Conservation (phyloP, 2,797 vertebrate species). For the Sebastes reedi region DNA sequence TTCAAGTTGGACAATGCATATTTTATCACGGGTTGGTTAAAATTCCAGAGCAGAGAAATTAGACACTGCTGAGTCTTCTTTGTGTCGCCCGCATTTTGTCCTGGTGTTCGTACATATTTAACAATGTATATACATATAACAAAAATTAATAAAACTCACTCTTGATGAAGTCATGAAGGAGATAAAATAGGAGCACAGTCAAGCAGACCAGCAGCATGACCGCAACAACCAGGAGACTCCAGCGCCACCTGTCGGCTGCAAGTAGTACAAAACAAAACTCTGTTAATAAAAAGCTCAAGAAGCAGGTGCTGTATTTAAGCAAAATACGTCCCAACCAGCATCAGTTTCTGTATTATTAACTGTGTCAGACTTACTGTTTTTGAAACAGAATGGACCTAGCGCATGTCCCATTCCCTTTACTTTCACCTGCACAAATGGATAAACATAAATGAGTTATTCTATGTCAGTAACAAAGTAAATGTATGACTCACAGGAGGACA, state of each 20-base stretch:
- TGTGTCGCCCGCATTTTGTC: background rate
- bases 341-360: background rate
- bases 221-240: slow-evolving; percentile 81
- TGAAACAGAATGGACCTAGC: slow-evolving; percentile 80
- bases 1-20: background rate
- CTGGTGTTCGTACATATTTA: background rate
- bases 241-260: slow-evolving; percentile 82
- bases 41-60: background rate
- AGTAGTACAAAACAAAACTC: background rate
- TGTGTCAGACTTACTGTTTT: slow-evolving; percentile 66
- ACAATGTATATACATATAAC: background rate
- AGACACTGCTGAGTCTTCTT: background rate
- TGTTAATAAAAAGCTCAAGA: background rate
- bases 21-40: background rate
- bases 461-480: background rate
- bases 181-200: slow-evolving; percentile 71
- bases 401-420: slow-evolving; percentile 63
- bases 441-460: background rate
- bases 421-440: slow-evolving; percentile 68
- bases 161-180: slow-evolving; percentile 78
- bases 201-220: slow-evolving; percentile 71
- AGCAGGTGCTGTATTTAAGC: background rate
- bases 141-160: slow-evolving; percentile 76
- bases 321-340: background rate
- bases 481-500: background rate